These are phyloP conservation scores for Hemicordylus capensis DNA, from an alignment of 2,113 vertebrate species.

Conservation along the genomic window DNA sequence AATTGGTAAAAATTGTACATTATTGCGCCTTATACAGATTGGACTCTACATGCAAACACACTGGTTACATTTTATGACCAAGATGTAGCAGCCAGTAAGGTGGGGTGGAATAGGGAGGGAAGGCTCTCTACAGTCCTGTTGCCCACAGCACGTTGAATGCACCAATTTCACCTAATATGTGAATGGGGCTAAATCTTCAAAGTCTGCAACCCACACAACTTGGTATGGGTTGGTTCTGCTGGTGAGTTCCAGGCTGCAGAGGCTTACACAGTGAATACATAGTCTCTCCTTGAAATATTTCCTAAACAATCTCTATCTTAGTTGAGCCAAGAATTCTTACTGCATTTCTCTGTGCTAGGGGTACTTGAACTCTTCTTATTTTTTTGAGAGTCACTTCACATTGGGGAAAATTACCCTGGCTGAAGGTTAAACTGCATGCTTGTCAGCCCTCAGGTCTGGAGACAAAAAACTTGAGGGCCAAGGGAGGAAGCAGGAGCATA, in stretches of 20 bases:
- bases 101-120: too few species aligned
- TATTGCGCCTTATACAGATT: too few species aligned
- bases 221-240: background rate
- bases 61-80: too few species aligned
- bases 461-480: background rate
- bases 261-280: background rate
- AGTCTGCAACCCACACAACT: background rate
- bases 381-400: background rate
- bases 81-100: too few species aligned
- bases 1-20: too few species aligned
- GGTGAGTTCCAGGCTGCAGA: too few species aligned
- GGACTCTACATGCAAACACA: too few species aligned
- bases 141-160: background rate
- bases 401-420: background rate
- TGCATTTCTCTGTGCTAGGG: background rate
- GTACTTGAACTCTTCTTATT: background rate
- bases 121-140: background rate
- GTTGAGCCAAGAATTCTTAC: background rate
- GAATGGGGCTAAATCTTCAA: background rate
- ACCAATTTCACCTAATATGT: background rate
- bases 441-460: background rate
- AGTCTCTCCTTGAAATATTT: background rate
- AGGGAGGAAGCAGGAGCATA: background rate
- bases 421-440: background rate
- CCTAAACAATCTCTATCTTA: background rate